Evolutionary conservation across 2,797 vertebrate genomes (phyloP), one percentile per base, ranked within the genome.

Genomic region (Notolepis coatsorum): DNA sequence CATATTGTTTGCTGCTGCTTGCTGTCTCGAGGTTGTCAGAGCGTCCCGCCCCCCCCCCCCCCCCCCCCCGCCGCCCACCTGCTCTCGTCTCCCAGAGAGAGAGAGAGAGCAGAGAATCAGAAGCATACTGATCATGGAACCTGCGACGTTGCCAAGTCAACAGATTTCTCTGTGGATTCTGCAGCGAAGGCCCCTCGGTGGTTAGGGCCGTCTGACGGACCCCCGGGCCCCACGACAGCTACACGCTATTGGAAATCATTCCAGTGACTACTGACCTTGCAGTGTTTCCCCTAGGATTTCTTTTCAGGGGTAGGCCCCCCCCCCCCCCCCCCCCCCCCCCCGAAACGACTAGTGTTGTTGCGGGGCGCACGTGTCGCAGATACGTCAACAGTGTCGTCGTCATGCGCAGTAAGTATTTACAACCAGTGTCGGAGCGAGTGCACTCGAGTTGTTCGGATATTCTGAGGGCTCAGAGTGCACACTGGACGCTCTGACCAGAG

Each of bases 91-190:
- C 50, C 56, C 51, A 20, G 58, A 67, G 64, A 72, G 61, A 75
- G 71, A 77, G 70, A 70, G 37, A 56, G 57, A 68, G 58, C 58
- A 78, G 65, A 79, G 78, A 73, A 79, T 77, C 49, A 82, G 81
- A 75, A 74, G 76, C 63, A 45, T 24, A 28, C 75, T 72, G 72
- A 79, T 75, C 61, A 65, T 68, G 57, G 39, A 42, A 59, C 67
- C 55, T 46, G 62, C 61, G n/a, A n/a, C n/a, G 47, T 47, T 73
- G 78, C 77, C 52, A 61, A 71, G 81, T 84, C 80, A 77, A 87
- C 79, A 77, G 53, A 77, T 81, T 75, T 68, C 37, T 47, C 38
- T 25, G 50, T 59, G 59, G 56, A 41, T 30, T 55, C 54, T 68
- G 65, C 70, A 77, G 13, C 65, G 54, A 55, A 25, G 62, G 61